A percentile compares a stretch with the other conserved stretches of the same genome.
phyloP scores from a whole-genome alignment of 2,888 invertebrate genomes.

The Eremobia ochroleuca region DNA sequence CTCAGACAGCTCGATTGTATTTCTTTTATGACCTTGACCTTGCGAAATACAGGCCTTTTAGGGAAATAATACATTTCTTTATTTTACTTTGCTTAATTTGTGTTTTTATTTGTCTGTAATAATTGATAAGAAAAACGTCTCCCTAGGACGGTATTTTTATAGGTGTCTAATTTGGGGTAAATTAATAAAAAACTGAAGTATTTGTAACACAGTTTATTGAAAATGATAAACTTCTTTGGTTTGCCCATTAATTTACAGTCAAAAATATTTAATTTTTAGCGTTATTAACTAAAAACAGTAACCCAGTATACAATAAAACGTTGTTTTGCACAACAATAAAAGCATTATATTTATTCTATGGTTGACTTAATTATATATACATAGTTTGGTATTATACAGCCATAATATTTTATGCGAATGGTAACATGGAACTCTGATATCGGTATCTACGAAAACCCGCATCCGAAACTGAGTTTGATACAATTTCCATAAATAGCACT shows the following conservation, averaged over 20 bases:
- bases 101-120: not conserved
- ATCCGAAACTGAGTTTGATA: conserved; percentile 18
- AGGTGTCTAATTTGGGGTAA: not conserved
- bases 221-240: conserved; percentile 85
- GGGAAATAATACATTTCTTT: not conserved
- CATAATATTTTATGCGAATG: conserved; percentile 35
- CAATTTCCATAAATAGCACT: conserved; percentile 44
- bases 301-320: conserved; percentile 65
- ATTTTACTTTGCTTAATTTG: not conserved
- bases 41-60: not conserved
- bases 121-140: not conserved
- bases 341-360: conserved; percentile 67
- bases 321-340: conserved; percentile 70
- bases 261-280: conserved; percentile 68
- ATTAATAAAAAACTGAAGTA: conserved; percentile 58
- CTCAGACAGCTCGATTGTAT: not conserved
- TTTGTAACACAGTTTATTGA: conserved; percentile 87
- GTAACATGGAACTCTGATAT: conserved; percentile 8
- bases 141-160: no score
- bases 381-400: conserved; percentile 56
- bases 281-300: conserved; percentile 62
- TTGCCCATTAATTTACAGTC: conserved; percentile 78
- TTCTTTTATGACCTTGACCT: conserved; percentile 16
- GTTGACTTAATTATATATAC: conserved; percentile 57
- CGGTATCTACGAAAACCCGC: conserved; percentile 14